These are phyloP conservation scores for Beris chalybata DNA, from an alignment of 2,888 invertebrate genomes.

Conservation along the genomic window DNA sequence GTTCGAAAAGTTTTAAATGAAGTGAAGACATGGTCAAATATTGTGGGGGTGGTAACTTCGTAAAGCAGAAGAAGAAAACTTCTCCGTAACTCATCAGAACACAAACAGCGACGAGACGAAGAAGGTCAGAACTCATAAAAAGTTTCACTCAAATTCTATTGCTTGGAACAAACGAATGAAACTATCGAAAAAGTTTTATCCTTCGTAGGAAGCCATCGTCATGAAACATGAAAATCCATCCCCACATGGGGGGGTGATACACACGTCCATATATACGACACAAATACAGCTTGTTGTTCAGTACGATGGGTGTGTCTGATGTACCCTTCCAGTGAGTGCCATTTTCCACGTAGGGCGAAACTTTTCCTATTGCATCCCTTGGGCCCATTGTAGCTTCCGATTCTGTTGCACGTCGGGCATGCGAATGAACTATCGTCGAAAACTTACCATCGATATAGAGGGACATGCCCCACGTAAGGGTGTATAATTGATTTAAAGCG, in stretches of 20 bases:
- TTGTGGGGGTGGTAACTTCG: constrained; percentile 1
- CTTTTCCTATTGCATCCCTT: constrained; percentile 34
- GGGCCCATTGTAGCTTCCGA: constrained; percentile 20
- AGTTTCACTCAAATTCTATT: constrained; percentile 11
- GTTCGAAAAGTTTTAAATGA: constrained; percentile 20
- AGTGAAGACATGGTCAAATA: constrained; percentile 26
- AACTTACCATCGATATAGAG: constrained; percentile 14
- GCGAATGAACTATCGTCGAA: constrained; percentile 33
- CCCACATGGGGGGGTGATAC: too few relatives aligned
- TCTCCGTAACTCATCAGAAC: constrained; percentile 11
- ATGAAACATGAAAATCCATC: too few relatives aligned
- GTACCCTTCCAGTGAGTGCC: constrained; percentile 23
- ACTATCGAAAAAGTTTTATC: too few relatives aligned
- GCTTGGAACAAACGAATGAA: too few relatives aligned
- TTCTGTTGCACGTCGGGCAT: constrained; percentile 34
- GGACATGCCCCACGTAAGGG: background rate
- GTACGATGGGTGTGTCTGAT: constrained; percentile 29
- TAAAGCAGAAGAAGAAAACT: constrained; percentile 12
- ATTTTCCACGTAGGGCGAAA: constrained; percentile 32
- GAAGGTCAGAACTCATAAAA: constrained; percentile 28
- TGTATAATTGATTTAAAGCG: constrained; percentile 30
- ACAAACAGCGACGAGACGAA: constrained; percentile 12
- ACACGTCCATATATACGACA: too few relatives aligned
- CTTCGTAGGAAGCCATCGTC: too few relatives aligned
- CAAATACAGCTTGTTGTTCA: background rate